Conservation (phyloP, 1,140 invertebrate species). For the Phortica variegata region DNA sequence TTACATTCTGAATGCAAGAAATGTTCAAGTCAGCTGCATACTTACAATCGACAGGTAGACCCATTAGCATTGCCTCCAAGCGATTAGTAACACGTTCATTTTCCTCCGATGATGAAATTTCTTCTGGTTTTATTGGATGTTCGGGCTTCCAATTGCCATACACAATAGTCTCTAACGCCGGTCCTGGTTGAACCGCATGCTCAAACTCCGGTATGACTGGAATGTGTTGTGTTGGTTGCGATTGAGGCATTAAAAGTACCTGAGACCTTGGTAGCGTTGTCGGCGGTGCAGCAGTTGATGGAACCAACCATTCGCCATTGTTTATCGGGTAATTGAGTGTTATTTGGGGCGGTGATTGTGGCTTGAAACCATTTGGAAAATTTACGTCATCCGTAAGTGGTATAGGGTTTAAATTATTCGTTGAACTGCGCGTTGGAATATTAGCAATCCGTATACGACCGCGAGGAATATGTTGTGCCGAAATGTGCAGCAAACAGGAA, state of each 20-base stretch:
- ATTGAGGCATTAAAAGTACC: too few species aligned
- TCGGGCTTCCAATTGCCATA: constrained; percentile 51
- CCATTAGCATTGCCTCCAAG: constrained; percentile 41
- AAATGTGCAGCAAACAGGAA: too few species aligned
- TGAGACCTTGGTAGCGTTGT: too few species aligned
- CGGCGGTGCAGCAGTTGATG: not conserved
- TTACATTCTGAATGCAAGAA: too few species aligned
- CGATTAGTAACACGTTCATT: constrained; percentile 30
- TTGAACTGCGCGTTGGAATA: constrained; percentile 21
- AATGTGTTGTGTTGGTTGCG: constrained; percentile 12
- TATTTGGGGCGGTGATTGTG: constrained; percentile 18
- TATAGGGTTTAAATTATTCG: too few species aligned
- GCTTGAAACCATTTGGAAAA: constrained; percentile 9
- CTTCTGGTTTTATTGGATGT: constrained; percentile 26
- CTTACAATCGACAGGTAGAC: constrained; percentile 33
- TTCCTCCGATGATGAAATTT: not conserved
- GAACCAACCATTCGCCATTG: not conserved
- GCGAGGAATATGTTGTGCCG: constrained; percentile 25
- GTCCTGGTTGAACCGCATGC: not conserved
- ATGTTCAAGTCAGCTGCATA: too few species aligned
- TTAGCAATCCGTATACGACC: constrained; percentile 42
- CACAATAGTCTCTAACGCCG: constrained; percentile 37
- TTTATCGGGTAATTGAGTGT: not conserved
- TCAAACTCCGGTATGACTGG: constrained; percentile 38
- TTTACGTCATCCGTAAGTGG: too few species aligned